phyloP scores from a whole-genome alignment of 2,797 vertebrate species.

The Parauchenoglanis ngamensis region DNA sequence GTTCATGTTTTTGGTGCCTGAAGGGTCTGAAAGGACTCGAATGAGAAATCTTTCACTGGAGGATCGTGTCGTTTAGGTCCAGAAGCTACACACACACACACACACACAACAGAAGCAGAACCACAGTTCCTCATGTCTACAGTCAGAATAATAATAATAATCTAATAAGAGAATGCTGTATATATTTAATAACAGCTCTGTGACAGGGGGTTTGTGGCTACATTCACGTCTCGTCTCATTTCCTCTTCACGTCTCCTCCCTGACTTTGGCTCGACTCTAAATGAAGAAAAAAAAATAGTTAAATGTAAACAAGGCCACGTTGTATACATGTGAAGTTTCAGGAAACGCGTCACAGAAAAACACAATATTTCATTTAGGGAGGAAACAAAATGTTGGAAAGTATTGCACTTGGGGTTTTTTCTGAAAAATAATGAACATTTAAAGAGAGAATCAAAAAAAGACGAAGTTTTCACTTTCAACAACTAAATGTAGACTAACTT shows the following conservation, averaged over 20 bases:
- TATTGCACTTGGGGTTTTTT: too few species aligned
- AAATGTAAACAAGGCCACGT: background rate
- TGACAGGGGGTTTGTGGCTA: background rate
- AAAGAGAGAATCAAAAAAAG: too few species aligned
- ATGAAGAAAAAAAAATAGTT: background rate
- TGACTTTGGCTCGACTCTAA: slow-evolving; percentile 98
- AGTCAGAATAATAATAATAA: background rate
- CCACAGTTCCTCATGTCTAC: slow-evolving; percentile 6
- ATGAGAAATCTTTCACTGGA: slow-evolving; percentile 53
- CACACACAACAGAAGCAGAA: slow-evolving; percentile 11
- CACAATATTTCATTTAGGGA: background rate
- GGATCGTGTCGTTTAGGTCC: slow-evolving; percentile 51
- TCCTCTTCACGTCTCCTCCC: slow-evolving; percentile 93
- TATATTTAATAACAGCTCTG: slow-evolving; percentile 1
- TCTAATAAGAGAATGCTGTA: background rate
- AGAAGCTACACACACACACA: too few species aligned
- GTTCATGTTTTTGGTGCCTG: background rate
- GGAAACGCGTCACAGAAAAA: background rate
- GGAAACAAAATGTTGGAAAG: too few species aligned
- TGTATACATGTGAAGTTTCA: background rate
- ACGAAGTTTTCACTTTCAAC: too few species aligned
- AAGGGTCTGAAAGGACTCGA: background rate
- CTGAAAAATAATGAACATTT: too few species aligned
- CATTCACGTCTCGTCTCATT: slow-evolving; percentile 71
- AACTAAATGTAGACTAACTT: too few species aligned